These are phyloP conservation scores for Diplodus sargus DNA, from an alignment of 2,797 vertebrate species.

Conservation along the genomic window DNA sequence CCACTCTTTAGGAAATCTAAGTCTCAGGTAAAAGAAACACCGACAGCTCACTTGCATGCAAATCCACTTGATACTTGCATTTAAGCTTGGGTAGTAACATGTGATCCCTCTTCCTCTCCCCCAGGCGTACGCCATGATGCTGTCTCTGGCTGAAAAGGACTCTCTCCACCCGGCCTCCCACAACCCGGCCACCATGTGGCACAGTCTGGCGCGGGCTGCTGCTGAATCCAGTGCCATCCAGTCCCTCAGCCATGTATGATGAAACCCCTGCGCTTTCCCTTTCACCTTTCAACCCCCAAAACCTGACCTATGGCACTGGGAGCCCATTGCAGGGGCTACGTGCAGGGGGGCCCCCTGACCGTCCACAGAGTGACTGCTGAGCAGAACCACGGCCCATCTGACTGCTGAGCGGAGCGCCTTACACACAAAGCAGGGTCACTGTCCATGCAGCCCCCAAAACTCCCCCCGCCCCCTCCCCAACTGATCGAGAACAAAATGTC, in stretches of 20 bases:
- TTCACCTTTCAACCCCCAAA: constrained; percentile 59
- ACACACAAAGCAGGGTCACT: constrained; percentile 89
- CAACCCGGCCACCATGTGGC: constrained; percentile 94
- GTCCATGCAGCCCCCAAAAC: constrained; percentile 67
- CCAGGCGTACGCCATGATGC: constrained; percentile 99
- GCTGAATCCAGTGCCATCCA: constrained; percentile 97
- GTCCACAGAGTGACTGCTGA: constrained; percentile 94
- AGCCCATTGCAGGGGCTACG: constrained; percentile 85
- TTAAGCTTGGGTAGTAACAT: neutral
- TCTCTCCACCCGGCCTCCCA: constrained; percentile 91
- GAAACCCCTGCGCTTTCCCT: constrained; percentile 52
- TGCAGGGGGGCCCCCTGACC: constrained; percentile 83
- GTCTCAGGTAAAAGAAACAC: constrained; percentile 91
- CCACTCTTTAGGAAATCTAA: constrained; percentile 98
- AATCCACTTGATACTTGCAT: neutral
- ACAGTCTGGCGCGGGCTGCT: constrained; percentile 94
- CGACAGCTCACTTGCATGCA: neutral
- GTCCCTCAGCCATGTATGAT: constrained; percentile 99
- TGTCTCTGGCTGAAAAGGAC: constrained; percentile 98
- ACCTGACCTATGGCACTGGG: constrained; percentile 83
- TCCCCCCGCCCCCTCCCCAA: neutral
- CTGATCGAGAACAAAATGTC: constrained; percentile 76
- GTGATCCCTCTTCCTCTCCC: neutral
- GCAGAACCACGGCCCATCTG: constrained; percentile 87
- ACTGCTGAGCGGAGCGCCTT: constrained; percentile 88